phyloP scores from a whole-genome alignment of 2,888 invertebrate genomes.

The Anorthoa munda region DNA sequence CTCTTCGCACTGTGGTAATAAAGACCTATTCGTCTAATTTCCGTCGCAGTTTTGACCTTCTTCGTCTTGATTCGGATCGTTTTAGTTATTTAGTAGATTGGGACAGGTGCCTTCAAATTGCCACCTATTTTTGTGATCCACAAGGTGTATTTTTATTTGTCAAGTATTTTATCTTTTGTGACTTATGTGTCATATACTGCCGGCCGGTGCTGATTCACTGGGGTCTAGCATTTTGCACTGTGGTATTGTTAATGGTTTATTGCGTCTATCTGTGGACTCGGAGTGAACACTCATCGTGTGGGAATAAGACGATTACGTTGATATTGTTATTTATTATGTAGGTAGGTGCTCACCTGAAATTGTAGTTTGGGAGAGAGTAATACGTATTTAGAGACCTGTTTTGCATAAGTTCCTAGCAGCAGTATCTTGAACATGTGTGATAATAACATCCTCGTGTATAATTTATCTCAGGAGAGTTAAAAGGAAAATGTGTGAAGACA shows the following conservation, averaged over 20 bases:
- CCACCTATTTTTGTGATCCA: constrained; percentile 15
- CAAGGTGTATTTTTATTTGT: constrained; percentile 51
- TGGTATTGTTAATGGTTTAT: constrained; percentile 50
- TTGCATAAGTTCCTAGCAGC: constrained; percentile 10
- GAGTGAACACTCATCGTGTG: background rate
- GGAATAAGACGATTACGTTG: constrained; percentile 20
- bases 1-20: constrained; percentile 68
- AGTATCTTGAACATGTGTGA: background rate
- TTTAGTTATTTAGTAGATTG: constrained; percentile 70
- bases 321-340: background rate
- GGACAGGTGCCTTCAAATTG: constrained; percentile 1
- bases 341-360: background rate
- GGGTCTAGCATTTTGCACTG: constrained; percentile 58
- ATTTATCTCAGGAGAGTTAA: background rate
- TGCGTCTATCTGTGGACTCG: constrained; percentile 18
- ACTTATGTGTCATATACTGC: constrained; percentile 47
- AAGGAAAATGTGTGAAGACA: no score
- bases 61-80: constrained; percentile 72
- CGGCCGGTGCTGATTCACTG: constrained; percentile 59
- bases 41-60: constrained; percentile 79
- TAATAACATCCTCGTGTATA: background rate
- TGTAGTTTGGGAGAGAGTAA: background rate
- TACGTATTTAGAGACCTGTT: background rate
- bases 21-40: constrained; percentile 76
- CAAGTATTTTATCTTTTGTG: constrained; percentile 27